Conservation (phyloP, 23 tunicate genomes). For the Styela plicata region DNA sequence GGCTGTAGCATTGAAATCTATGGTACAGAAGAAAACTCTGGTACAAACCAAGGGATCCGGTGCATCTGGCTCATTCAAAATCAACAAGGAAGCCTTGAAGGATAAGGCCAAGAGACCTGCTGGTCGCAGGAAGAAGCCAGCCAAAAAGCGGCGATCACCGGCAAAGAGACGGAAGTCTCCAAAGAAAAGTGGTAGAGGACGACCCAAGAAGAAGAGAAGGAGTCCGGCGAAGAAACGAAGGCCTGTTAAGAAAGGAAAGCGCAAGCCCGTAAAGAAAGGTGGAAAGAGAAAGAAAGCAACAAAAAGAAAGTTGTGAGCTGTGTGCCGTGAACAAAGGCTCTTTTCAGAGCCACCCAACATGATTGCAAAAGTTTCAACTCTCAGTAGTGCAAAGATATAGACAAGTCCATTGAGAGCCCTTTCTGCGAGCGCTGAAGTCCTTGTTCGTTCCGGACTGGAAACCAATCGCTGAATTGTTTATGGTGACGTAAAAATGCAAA, state of each 20-base stretch:
- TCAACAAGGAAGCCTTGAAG: slow-evolving; percentile 30
- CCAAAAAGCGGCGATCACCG: slow-evolving; percentile 5
- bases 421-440: no score
- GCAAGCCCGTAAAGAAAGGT: slow-evolving; percentile 24
- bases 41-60: slow-evolving; percentile 66
- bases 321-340: slow-evolving; percentile 48
- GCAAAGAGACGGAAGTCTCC: slow-evolving; percentile 25
- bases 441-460: no score
- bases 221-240: slow-evolving; percentile 22
- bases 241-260: slow-evolving; percentile 31
- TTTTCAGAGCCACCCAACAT: slow-evolving; percentile 79
- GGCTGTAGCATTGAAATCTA: slow-evolving; percentile 47
- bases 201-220: slow-evolving; percentile 18
- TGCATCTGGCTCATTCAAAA: slow-evolving; percentile 66
- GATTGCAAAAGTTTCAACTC: slow-evolving; percentile 29
- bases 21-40: slow-evolving; percentile 48
- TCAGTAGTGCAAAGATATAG: no score
- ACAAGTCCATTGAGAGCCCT: no score
- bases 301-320: neutral
- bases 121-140: slow-evolving; percentile 24
- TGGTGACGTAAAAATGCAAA: no score
- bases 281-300: slow-evolving; percentile 12
- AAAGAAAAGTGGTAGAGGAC: slow-evolving; percentile 15
- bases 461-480: no score
- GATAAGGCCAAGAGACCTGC: slow-evolving; percentile 36